Percentiles rank a stretch among this genome's conserved stretches.
Conservation (phyloP, 2,113 vertebrate genomes). For the Sciurus niger region DNA sequence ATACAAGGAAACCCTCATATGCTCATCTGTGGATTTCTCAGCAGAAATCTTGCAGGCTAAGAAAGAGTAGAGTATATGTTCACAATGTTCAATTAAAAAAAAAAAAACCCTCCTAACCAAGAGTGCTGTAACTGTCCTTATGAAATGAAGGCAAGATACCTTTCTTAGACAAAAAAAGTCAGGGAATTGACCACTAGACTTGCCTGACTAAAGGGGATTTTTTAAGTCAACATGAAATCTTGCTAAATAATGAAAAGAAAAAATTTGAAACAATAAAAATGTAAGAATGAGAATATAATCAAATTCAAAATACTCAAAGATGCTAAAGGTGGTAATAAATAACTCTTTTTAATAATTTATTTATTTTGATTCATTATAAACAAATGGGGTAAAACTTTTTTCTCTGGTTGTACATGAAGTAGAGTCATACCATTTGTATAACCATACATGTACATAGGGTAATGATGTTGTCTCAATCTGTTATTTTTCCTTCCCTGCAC, state of each 20-base stretch:
- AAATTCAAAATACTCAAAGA: neutral
- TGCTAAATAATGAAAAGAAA: neutral
- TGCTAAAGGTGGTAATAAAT: neutral
- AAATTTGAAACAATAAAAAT: neutral
- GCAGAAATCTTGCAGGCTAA: neutral
- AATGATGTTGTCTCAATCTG: no score
- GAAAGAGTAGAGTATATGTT: neutral
- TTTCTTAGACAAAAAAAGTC: neutral
- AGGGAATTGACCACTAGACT: neutral
- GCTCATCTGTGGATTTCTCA: neutral
- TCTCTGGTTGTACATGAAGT: no score
- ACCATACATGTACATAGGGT: no score
- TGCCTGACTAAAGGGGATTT: neutral
- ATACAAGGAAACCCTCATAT: neutral
- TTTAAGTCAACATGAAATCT: neutral
- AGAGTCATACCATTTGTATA: no score
- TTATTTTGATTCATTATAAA: no score
- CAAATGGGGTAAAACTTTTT: no score
- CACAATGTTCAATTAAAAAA: neutral
- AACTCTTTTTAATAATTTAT: no score
- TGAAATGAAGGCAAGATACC: neutral
- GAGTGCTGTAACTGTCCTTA: neutral
- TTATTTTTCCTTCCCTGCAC: no score
- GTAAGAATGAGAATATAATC: neutral
- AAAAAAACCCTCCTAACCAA: neutral